Evolutionary conservation across 2,888 invertebrate genomes (phyloP), one percentile per base, ranked within the genome.

Genomic region (Alsophila aescularia): DNA sequence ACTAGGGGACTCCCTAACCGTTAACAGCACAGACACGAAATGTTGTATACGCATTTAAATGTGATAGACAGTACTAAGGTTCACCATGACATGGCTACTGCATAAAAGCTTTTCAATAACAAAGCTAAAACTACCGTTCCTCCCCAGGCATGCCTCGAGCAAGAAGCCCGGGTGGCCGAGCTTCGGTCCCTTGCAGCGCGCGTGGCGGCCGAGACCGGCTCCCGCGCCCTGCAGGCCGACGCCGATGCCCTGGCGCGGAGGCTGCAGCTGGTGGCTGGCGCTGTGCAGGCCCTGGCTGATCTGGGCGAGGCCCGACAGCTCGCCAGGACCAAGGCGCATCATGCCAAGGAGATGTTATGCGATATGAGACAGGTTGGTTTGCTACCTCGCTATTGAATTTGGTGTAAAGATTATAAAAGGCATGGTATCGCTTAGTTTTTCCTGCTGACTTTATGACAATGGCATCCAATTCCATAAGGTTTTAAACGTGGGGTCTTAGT

Each of bases 181-280:
- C 91, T 97, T 16, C 94, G 95, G 2, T 94, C 94, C 12, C 92
- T 97, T 54, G 96, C 96, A 1, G 94, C 95, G 0, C 94, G 95
- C 66, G 96, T 97, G 50, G 96, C 96, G 0, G 93, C 94, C 16
- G 96, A 96, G 75, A 96, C 97, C 8, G 96, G 96, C 10, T 94
- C 95, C 21, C 93, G 94, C 2, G 93, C 96, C 0, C 89, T 96
- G 55, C 95, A 95, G 60, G 94, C 95, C 18, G 96, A 97, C 81
- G 94, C 96, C 9, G 96, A 96, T 69, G 95, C 95, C 0, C 84
- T 97, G 45, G 96, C 96, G 35, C 92, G 94, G 54, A 93, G 95
- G 24, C 92, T 97, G 60, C 95, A 96, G 77, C 94, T 96, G 73
- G 96, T 96, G 24, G 93, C 95, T 15, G 94, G 96, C 57, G 94